These are phyloP conservation scores for Mactromeris polynyma DNA, from an alignment of 2,888 invertebrate genomes.

Conservation along the genomic window DNA sequence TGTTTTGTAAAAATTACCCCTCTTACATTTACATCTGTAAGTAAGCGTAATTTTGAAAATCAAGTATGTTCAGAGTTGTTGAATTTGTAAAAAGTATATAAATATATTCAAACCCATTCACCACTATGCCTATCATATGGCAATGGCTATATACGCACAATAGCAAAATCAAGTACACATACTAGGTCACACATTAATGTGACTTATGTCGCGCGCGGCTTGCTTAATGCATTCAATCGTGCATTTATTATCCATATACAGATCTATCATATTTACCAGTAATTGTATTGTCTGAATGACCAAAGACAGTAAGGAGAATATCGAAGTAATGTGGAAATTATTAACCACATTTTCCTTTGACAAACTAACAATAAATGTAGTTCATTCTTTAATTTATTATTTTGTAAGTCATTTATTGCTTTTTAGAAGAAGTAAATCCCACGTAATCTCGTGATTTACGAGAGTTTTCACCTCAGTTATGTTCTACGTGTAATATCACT, in stretches of 20 bases:
- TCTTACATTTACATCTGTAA: too few relatives aligned
- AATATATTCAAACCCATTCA: too few relatives aligned
- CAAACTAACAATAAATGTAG: not conserved
- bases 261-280: not conserved
- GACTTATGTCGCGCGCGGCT: not conserved
- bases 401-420: slow-evolving; percentile 7
- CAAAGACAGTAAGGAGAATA: not conserved
- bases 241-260: not conserved
- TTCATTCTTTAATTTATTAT: not conserved
- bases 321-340: not conserved
- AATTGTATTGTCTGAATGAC: not conserved
- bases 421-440: not conserved
- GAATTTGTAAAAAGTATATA: too few relatives aligned
- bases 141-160: too few relatives aligned
- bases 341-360: not conserved
- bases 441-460: not conserved
- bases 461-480: not conserved
- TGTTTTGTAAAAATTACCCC: too few relatives aligned
- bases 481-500: not conserved
- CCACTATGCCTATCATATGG: too few relatives aligned
- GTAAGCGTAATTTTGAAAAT: too few relatives aligned
- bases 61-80: too few relatives aligned
- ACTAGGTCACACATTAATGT: too few relatives aligned
- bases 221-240: not conserved
- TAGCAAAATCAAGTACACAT: too few relatives aligned